A percentile compares a stretch with the other conserved stretches of the same genome.
Evolutionary conservation across 2,113 vertebrate genomes (phyloP).

Genomic region (Apaloderma vittatum): DNA sequence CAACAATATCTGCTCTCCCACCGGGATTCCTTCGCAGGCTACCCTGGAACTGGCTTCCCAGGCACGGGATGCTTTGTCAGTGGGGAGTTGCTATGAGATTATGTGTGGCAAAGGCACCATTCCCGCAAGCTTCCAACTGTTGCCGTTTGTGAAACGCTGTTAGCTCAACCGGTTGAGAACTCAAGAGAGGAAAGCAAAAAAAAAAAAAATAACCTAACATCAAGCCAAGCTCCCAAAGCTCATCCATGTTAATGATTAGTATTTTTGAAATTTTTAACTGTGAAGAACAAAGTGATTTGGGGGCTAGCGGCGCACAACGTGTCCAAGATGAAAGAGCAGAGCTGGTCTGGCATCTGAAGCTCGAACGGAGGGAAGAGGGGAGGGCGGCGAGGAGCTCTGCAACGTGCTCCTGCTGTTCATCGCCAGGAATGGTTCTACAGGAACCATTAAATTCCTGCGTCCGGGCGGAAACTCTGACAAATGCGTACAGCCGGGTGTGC

Average conservation of each 20-base stretch:
- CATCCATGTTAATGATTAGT: conserved; percentile 45
- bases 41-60: neutral
- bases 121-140: neutral
- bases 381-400: neutral
- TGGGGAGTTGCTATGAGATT: neutral
- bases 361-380: neutral
- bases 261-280: conserved; percentile 6
- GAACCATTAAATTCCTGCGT: neutral
- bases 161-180: neutral
- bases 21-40: conserved; percentile 21
- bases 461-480: neutral
- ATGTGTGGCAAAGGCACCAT: neutral
- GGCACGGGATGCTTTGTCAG: neutral
- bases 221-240: neutral
- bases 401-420: neutral
- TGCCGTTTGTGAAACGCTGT: neutral
- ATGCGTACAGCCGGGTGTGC: accelerated
- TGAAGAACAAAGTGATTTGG: conserved; percentile 39
- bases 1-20: neutral
- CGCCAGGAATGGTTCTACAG: neutral
- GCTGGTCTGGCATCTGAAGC: neutral
- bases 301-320: neutral
- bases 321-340: neutral
- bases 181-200: neutral
- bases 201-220: neutral